A percentile compares a stretch with the other conserved stretches of the same genome.
These are phyloP conservation scores for Apogon talboti DNA, from an alignment of 2,797 vertebrate genomes.

Conservation along the genomic window DNA sequence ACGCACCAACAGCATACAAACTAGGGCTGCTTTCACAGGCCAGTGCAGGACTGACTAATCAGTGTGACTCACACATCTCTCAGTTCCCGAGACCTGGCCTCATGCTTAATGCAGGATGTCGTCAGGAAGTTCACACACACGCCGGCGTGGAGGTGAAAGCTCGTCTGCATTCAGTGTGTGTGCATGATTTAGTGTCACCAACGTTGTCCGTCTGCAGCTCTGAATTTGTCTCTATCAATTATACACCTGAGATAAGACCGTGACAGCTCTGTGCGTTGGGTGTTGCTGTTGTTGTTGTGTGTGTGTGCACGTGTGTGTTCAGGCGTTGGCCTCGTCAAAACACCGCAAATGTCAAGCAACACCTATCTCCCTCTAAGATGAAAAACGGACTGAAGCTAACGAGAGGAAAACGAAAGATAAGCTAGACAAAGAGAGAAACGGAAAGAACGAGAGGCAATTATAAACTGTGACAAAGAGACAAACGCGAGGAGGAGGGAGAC, in stretches of 20 bases:
- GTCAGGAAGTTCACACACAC: constrained; percentile 40
- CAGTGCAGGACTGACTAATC: constrained; percentile 67
- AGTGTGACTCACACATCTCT: constrained; percentile 70
- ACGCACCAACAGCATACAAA: constrained; percentile 54
- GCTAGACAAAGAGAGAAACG: not conserved
- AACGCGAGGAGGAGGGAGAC: not conserved
- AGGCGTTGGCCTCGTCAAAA: constrained; percentile 49
- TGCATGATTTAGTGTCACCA: constrained; percentile 44
- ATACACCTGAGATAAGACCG: constrained; percentile 41
- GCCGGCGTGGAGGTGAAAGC: constrained; percentile 30
- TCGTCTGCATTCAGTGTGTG: constrained; percentile 44
- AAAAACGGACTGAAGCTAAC: not conserved
- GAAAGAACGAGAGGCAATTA: not conserved
- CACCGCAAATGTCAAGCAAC: constrained; percentile 40
- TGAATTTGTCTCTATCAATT: constrained; percentile 66
- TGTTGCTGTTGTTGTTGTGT: constrained; percentile 30
- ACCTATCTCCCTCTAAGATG: not conserved
- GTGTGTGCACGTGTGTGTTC: constrained; percentile 7
- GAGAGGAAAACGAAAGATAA: not conserved
- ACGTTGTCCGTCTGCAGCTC: constrained; percentile 36
- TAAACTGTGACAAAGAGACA: not conserved
- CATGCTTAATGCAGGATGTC: constrained; percentile 68
- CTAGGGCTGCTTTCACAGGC: constrained; percentile 52
- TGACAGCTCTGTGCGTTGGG: constrained; percentile 41
- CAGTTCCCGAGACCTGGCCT: constrained; percentile 50